phyloP scores from a whole-genome alignment of 2,113 vertebrate genomes.

The Neolamprologus sp. region DNA sequence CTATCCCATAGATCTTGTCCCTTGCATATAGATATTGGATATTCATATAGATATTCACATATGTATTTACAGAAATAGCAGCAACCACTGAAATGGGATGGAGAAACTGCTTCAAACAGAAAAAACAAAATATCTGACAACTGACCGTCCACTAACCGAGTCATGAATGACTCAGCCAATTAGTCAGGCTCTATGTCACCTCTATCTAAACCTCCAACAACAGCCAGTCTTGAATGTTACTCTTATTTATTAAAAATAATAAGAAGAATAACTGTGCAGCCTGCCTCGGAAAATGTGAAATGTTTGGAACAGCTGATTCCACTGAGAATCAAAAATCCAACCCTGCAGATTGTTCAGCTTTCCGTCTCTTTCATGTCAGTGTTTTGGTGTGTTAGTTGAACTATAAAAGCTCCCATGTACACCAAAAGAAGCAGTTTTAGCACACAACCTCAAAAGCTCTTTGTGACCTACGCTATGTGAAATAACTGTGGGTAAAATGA shows the following conservation, averaged over 20 bases:
- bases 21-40: background rate
- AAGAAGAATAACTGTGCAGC: background rate
- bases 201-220: background rate
- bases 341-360: background rate
- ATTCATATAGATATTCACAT: background rate
- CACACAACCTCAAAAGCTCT: background rate
- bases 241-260: background rate
- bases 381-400: background rate
- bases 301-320: background rate
- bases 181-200: background rate
- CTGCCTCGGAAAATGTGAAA: background rate
- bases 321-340: background rate
- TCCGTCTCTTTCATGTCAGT: background rate
- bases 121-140: background rate
- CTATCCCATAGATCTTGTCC: background rate
- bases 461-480: background rate
- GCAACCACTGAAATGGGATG: background rate
- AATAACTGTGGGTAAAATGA: background rate
- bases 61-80: background rate
- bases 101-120: background rate
- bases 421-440: background rate
- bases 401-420: background rate
- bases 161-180: background rate
- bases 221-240: background rate
- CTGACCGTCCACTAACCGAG: background rate